Base-by-base conservation (phyloP, 2,888 invertebrate genomes). In the Ametastegia equiseti region DNA sequence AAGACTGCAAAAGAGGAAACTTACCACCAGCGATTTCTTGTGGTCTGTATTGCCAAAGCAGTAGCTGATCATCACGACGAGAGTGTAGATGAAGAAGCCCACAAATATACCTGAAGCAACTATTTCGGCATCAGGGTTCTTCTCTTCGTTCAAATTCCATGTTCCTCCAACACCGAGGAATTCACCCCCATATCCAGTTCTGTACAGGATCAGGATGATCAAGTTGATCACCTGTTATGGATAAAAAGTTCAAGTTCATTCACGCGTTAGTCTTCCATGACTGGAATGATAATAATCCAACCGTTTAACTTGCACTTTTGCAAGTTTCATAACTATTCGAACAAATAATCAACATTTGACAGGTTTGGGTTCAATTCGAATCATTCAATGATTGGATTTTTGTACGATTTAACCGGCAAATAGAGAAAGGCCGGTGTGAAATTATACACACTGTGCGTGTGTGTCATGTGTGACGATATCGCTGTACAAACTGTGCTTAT, bases 141-240 rank as follows among this genome's bases (percentile, higher is more conserved):
- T 97, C 90, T 97, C 96, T 91, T 97, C 97, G 87, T 97, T 97
- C 77, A 97, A 93, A 92, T 97, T 97, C 97, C 97, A 97, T 23
- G 97, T 97, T 81, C 97, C 97, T 67, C 97, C 97, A 79, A 97
- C 96, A 47, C 97, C 97, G 83, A 97, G 93, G 90, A 97, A 97
- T 89, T 95, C 95, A 2, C 97, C 97, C 85, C 95, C 95, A 92
- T 95, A 96, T 13, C 97, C 97, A 36, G 96, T 95, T 83, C 97
- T 94, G 92, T 97, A 97, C 9, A 97, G 92, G 81, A 97, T 95
- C 77, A 97, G 89, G 86, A 97, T 94, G 15, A 97, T 94, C 84
- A 97, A 93, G 92, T 97, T 97, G 78, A 97, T 89, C n/a, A 97
- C 94, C 97, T 97, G 92, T 47, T 93, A 93, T 47, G 19, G 6